A percentile compares a stretch with the other conserved stretches of the same genome.
phyloP scores from a whole-genome alignment of 2,113 vertebrate species.

The Zosterops hypoxanthus region DNA sequence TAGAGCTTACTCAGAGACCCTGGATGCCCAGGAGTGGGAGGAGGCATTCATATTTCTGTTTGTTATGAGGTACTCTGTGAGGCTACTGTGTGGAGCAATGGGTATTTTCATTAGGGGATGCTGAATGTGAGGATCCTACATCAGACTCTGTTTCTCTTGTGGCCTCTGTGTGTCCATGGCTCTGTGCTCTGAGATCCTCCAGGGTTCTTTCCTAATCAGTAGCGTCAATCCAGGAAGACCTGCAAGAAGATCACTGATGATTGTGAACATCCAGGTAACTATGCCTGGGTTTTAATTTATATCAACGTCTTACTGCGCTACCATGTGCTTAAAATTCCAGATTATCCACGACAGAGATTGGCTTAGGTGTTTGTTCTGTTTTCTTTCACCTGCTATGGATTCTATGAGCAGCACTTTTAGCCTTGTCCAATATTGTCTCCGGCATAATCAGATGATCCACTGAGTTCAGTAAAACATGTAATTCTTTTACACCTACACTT shows the following conservation, averaged over 20 bases:
- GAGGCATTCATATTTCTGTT: background rate
- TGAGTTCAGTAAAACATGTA: background rate
- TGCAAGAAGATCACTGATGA: background rate
- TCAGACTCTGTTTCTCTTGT: background rate
- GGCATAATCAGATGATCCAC: background rate
- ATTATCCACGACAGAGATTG: background rate
- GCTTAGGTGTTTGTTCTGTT: background rate
- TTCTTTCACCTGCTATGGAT: background rate
- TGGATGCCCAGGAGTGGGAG: background rate
- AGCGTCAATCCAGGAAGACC: background rate
- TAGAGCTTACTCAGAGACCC: background rate
- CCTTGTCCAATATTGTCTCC: background rate
- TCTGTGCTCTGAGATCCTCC: background rate
- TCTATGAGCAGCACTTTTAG: background rate
- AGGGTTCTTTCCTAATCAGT: background rate
- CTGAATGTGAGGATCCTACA: background rate
- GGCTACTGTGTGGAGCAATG: background rate
- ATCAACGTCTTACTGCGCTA: background rate
- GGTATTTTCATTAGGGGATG: rapidly evolving
- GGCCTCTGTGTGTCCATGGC: background rate
- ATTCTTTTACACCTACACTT: background rate
- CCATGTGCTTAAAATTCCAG: background rate
- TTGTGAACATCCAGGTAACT: background rate
- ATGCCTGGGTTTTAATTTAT: background rate
- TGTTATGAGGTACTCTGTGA: background rate